Conservation (phyloP, 2,888 invertebrate species). For the Scelioninae gen. 2 region DNA sequence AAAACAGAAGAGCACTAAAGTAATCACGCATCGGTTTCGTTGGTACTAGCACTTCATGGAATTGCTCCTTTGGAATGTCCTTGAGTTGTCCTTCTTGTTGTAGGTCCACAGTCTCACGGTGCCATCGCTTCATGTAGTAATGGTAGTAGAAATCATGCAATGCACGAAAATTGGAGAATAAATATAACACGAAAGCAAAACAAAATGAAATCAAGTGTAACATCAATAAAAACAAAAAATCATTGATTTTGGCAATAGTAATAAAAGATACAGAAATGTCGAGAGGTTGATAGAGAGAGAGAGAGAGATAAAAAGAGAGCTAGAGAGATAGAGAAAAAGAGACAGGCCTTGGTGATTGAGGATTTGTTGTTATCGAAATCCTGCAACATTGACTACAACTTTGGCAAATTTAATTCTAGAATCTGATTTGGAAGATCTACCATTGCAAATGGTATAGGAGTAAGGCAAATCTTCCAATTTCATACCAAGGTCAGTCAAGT, state of each 20-base stretch:
- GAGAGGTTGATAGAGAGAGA: conserved; percentile 29
- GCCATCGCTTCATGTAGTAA: conserved; percentile 72
- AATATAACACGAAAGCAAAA: conserved; percentile 71
- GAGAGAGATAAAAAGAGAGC: conserved; percentile 15
- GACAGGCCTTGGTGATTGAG: conserved; percentile 20
- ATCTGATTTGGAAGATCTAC: too few relatives aligned
- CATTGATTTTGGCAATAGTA: too few relatives aligned
- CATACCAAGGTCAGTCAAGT: neutral
- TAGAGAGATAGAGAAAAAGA: conserved; percentile 14
- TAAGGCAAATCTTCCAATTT: conserved; percentile 1
- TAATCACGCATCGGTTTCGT: conserved; percentile 37
- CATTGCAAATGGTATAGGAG: too few relatives aligned
- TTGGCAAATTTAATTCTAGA: too few relatives aligned
- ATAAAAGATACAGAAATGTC: conserved; percentile 14
- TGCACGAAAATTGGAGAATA: conserved; percentile 71
- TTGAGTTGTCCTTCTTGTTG: conserved; percentile 70
- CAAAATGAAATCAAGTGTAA: conserved; percentile 60
- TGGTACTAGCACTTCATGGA: conserved; percentile 72
- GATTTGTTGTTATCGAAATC: conserved; percentile 20
- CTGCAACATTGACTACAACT: conserved; percentile 8
- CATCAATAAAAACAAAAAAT: conserved; percentile 28
- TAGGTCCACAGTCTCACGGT: conserved; percentile 73
- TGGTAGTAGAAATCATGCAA: conserved; percentile 71
- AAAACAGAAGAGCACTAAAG: conserved; percentile 13
- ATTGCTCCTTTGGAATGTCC: conserved; percentile 73